Conservation (phyloP, 2,113 vertebrate species). For the Sitta europaea region DNA sequence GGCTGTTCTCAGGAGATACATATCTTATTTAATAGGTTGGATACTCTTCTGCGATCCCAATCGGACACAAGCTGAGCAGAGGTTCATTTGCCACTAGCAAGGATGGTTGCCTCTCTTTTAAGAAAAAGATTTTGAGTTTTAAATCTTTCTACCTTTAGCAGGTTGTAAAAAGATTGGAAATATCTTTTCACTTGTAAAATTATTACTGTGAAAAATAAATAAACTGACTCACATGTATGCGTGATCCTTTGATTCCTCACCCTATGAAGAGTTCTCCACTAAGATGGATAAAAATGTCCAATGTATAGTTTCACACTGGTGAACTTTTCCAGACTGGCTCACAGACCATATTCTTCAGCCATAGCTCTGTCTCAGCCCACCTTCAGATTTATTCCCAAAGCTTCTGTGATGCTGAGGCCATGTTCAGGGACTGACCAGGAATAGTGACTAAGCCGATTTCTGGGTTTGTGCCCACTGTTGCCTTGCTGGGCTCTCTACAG, state of each 20-base stretch:
- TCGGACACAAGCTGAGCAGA: neutral
- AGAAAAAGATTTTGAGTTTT: neutral
- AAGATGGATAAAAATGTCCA: neutral
- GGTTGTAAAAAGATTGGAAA: neutral
- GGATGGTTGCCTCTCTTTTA: neutral
- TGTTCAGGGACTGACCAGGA: neutral
- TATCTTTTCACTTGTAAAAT: neutral
- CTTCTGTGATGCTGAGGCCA: neutral
- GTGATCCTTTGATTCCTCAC: neutral
- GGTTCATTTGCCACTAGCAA: neutral
- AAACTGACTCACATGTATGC: accelerated
- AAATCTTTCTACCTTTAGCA: neutral
- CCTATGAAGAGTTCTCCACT: neutral
- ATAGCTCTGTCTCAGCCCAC: neutral
- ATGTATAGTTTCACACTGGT: neutral
- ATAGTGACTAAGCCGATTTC: neutral
- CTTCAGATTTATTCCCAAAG: neutral
- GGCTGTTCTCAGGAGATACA: conserved; percentile 11
- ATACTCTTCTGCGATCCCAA: neutral
- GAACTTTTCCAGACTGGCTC: neutral
- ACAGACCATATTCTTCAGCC: neutral
- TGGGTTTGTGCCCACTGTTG: neutral
- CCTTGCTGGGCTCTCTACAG: neutral
- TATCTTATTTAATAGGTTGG: conserved; percentile 41
- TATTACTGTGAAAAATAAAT: neutral